Base-by-base conservation (phyloP, 2,888 invertebrate species). In the Macrosiphum euphorbiae region DNA sequence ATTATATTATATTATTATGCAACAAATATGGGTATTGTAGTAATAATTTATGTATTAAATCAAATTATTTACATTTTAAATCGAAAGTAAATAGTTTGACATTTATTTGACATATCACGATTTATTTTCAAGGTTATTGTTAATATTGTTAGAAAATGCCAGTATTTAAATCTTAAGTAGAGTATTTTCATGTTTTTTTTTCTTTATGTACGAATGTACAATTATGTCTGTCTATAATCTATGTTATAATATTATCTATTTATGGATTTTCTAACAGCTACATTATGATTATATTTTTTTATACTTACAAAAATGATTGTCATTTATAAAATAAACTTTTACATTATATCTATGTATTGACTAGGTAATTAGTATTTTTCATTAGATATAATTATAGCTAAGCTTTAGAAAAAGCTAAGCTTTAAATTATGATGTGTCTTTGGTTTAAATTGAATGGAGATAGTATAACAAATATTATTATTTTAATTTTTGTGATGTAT, bases 1-100 rank as follows among this genome's bases (percentile, higher is more conserved):
- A 91, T 91, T n/a, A 44, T 28, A 91, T 91, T 44, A 35, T 41
- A 88, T 55, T 11, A 50, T 88, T 26, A 58, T 52, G 35, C 52
- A 52, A 84, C 26, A 67, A 41, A 90, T 44, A 44, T 44, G 28
- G 16, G 16, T 44, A 41, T 78, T 78, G 35, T 78, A 28, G 3
- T 35, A 35, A 26, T 35, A 35, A 16, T 78, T 90, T 13, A 24
- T 50, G 20, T 78, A 41, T 90, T 35, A 35, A 50, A 78, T 41
- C 2, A 4, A 78, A 35, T 35, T 35, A 78, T 35, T 20, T 67
- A 67, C n/a, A 67, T n/a, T 67, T 67, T 67, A 67, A 67, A 67
- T 67, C n/a, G 35, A 78, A 47, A 67, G 78, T 41, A 41, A 58
- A 58, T 89, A 28, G 7, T 35, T 78, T 7, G 35, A 78, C 35